These are phyloP conservation scores for Hemitrygon akajei DNA, from an alignment of 2,797 vertebrate species.

Conservation along the genomic window DNA sequence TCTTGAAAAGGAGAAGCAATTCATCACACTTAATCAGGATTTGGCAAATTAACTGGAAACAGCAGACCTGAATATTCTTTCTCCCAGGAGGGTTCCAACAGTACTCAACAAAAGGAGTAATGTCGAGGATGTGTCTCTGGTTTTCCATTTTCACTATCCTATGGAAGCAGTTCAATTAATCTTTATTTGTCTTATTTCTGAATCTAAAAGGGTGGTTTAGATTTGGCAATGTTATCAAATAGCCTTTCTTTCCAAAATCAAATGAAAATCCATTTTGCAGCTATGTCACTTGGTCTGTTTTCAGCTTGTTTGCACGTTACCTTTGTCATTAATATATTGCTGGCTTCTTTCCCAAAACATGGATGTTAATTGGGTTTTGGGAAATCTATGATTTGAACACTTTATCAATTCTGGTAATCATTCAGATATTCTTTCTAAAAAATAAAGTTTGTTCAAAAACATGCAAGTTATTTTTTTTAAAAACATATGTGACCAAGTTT, in stretches of 20 bases:
- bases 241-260: neutral
- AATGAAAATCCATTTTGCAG: neutral
- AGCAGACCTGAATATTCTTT: neutral
- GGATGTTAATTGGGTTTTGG: neutral
- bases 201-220: neutral
- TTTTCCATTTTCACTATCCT: neutral
- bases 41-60: neutral
- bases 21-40: neutral
- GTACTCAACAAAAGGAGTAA: neutral
- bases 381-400: neutral
- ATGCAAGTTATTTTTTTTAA: neutral
- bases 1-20: neutral
- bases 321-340: neutral
- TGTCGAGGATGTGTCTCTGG: neutral
- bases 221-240: neutral
- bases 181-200: neutral
- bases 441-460: constrained; percentile 6
- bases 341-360: neutral
- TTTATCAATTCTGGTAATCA: neutral
- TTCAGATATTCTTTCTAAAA: neutral
- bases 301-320: neutral
- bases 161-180: neutral
- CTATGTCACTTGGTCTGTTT: neutral
- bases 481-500: neutral
- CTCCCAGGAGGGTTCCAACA: neutral